Base-by-base conservation (phyloP, 1,140 invertebrate species). In the Scaptomyza hsui region DNA sequence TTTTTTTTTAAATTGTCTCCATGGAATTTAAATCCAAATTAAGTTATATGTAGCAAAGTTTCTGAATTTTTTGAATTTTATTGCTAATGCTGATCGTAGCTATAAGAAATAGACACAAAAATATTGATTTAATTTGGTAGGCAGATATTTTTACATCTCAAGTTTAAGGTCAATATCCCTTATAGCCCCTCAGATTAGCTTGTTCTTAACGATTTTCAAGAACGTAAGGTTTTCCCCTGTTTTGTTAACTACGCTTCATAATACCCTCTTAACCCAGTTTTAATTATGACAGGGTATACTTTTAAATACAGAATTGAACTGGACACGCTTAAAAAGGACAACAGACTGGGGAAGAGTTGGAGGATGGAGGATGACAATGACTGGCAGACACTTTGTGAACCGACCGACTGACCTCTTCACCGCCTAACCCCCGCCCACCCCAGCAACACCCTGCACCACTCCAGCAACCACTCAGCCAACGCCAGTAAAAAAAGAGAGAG, bases 341-440 rank as follows among this genome's bases (percentile, higher is more conserved):
- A 26, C 26, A 9, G 9, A 19, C 24, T 21, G 24, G 45, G 24
- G n/a, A 13, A 24, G 35, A 12, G 2, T 45, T 16, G 44, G 9
- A 18, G 4, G 32, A n/a, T 12, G 12, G 2, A 2, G 24, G 56
- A 41, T 70, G 73, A 73, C 77, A 76, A 80, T 81, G 81, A 86
- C 68, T 71, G 81, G 82, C 81, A 74, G 48, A 73, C 82, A 85
- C 77, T 81, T 86, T 86, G 74, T 73, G 77, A 62, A 13, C 12
- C 41, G 41, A 10, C 32, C 63, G 39, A 52, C n/a, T 42, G 47
- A 55, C 39, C 79, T 56, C 39, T 75, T 56, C 15, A 19, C 10
- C 5, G 7, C 24, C 6, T 18, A 47, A 4, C 32, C 13, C 32
- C 26, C n/a, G 1, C 7, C 21, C 29, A 1, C 35, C 42, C 59